Evolutionary conservation across 2,888 invertebrate genomes (phyloP), one percentile per base, ranked within the genome.

Genomic region (Hirtodrosophila histrioides): DNA sequence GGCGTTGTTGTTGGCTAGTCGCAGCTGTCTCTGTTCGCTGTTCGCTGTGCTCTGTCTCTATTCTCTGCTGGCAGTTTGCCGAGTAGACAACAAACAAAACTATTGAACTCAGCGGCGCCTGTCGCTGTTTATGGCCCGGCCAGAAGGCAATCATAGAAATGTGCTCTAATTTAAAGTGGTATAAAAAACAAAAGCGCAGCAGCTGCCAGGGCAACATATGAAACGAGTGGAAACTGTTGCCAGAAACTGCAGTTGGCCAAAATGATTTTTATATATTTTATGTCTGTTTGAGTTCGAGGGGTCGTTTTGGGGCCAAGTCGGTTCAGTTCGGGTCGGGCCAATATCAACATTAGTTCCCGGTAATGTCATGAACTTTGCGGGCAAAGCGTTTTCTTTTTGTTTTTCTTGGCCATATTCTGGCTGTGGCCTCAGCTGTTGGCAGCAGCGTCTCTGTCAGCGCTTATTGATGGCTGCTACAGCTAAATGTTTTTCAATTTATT

Each of bases 401-500:
- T 48, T 35, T 35, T 31, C 33, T 29, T 66, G 17, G 17, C 17
- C 17, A 10, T 17, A n/a, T 10, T 39, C 11, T 45, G 35, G 17
- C 17, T 29, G 7, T 58, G 70, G 88, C 66, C 86, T 86, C 83
- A 84, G 84, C 83, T 86, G 76, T 56, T 75, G 87, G 83, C 83
- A 84, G 79, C 78, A 66, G 77, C 89, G 75, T 74, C 75, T 75
- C 67, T 86, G 82, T 82, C 87, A 78, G 87, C 82, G 87, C 85
- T 84, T 84, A 84, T 84, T 84, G 84, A 88, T 84, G 80, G 77
- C 83, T 65, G 78, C 68, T 62, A 56, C 66, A 68, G 83, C 84
- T 86, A 84, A 88, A 88, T 88, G 84, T 86, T 84, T 84, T 84
- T 88, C 84, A 88, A 84, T 84, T 88, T 84, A 84, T 84, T 84